Evolutionary conservation across 2,888 invertebrate genomes (phyloP), one percentile per base, ranked within the genome.

Genomic region (Alloscopus bannaensis): DNA sequence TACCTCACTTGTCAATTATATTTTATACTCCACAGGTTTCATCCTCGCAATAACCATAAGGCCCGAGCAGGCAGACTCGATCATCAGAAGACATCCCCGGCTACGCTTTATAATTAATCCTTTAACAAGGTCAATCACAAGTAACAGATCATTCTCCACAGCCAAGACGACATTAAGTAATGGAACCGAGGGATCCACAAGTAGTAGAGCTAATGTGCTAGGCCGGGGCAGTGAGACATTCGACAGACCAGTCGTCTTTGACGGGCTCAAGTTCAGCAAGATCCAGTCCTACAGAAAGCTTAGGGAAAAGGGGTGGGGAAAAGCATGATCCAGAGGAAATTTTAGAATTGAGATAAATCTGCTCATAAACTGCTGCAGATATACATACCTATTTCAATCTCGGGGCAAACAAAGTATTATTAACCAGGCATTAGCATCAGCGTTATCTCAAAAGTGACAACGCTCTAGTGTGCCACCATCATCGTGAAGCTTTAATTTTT

Each of bases 161-260:
- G 71, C 71, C 31, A 83, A 83, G 62, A 83, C 83, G 29, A 83
- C 83, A 11, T 28, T 76, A 26, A 83, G 83, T 26, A 83, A 77
- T n/a, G 78, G 80, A 59, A 78, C 78, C 26, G 79, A 82, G 29
- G 69, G 40, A 22, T 81, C 81, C 4, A 77, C 77, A 3, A 69
- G 70, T 57, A 77, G 77, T 57, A 50, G 77, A n/a, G 64, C 62
- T 2, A 77, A 70, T 36, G 77, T 77, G 16, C 26, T 77, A 55
- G 64, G 64, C 20, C 31, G 70, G 42, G 28, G 29, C 18, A 31
- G 70, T 47, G 70, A 70, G 26, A 36, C n/a, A 3, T n/a, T 77
- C 29, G 77, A 77, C 2, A 18, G 40, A 36, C 42, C 60, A 60
- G 16, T 40, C 36, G 8, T 31, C 57, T 3, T 26, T 31, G 13